phyloP scores from a whole-genome alignment of 2,797 vertebrate species.

The Otus scops region DNA sequence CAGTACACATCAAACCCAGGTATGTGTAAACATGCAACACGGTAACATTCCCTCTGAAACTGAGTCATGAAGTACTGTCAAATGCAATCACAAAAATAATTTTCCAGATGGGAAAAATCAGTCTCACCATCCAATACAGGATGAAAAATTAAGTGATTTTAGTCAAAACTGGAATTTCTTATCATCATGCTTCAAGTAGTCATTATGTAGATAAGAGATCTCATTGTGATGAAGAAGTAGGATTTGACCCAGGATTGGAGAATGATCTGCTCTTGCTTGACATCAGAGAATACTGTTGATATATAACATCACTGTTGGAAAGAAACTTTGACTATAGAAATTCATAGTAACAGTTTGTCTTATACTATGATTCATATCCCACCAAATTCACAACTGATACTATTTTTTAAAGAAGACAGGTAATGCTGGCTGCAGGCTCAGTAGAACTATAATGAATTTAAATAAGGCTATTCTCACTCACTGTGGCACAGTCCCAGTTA shows the following conservation, averaged over 20 bases:
- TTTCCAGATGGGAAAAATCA: neutral
- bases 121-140: neutral
- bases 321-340: neutral
- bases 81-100: neutral
- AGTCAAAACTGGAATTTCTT: conserved; percentile 26
- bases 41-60: neutral
- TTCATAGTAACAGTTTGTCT: neutral
- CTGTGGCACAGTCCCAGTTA: neutral
- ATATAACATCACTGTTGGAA: neutral
- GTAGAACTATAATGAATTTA: neutral
- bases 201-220: neutral
- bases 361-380: neutral
- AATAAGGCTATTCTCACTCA: neutral
- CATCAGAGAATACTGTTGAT: neutral
- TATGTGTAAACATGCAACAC: conserved; percentile 48
- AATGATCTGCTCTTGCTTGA: neutral
- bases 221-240: neutral
- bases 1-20: conserved; percentile 98
- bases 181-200: neutral
- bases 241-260: neutral
- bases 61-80: neutral
- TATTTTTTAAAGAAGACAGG: neutral
- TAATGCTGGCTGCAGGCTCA: neutral
- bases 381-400: neutral
- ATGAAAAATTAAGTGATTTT: conserved; percentile 1